A percentile compares a stretch with the other conserved stretches of the same genome.
Evolutionary conservation across 2,797 vertebrate genomes (phyloP).

Genomic region (Iguana delicatissima): DNA sequence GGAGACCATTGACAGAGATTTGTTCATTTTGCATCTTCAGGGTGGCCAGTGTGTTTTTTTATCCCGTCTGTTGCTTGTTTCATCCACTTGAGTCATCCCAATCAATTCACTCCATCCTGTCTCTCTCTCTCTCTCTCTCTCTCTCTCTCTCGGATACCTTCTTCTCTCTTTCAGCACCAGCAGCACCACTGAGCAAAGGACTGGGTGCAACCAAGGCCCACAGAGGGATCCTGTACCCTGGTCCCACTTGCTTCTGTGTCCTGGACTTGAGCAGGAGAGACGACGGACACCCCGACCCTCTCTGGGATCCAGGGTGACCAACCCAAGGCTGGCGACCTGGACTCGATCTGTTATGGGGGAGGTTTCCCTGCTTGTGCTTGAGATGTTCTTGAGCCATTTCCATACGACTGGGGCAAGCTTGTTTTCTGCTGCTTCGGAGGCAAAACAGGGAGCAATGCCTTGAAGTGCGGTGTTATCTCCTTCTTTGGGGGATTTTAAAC

Average conservation of each 20-base stretch:
- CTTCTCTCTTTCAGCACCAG: not conserved
- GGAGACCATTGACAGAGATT: not conserved
- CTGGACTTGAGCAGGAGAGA: not conserved
- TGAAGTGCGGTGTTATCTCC: too few relatives aligned
- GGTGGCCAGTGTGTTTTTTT: too few relatives aligned
- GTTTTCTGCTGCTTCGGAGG: too few relatives aligned
- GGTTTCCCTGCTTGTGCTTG: not conserved
- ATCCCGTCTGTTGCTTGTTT: not conserved
- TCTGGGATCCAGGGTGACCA: not conserved
- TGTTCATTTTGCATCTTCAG: not conserved
- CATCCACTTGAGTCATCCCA: not conserved
- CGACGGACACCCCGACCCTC: not conserved
- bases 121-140: too few relatives aligned
- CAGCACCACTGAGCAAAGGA: not conserved
- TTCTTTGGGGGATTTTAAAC: too few relatives aligned
- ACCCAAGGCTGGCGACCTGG: not conserved
- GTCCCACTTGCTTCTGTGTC: not conserved
- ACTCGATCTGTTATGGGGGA: too few relatives aligned
- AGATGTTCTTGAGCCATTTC: not conserved
- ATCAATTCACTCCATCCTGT: too few relatives aligned
- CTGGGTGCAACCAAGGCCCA: not conserved
- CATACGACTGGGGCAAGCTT: too few relatives aligned
- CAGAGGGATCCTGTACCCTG: not conserved
- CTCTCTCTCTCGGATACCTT: too few relatives aligned
- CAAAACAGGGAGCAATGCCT: too few relatives aligned